These are phyloP conservation scores for Hydrophis major DNA, from an alignment of 2,797 vertebrate genomes.

Conservation along the genomic window DNA sequence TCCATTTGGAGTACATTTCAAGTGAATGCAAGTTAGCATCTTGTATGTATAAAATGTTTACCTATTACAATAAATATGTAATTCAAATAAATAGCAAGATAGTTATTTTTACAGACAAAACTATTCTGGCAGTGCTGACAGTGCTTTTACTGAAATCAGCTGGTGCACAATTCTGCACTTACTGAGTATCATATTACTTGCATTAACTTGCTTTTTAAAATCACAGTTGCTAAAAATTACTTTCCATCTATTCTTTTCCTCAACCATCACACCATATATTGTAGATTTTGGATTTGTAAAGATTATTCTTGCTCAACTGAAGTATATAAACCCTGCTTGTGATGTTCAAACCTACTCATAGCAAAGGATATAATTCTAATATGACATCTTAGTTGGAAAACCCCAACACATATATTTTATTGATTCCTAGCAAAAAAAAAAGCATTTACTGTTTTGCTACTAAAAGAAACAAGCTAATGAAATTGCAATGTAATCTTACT, in stretches of 20 bases:
- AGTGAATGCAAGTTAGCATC: not conserved
- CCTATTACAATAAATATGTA: not conserved
- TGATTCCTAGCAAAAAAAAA: not conserved
- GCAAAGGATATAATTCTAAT: not conserved
- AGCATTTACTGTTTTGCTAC: not conserved
- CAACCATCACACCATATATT: not conserved
- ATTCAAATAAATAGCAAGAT: not conserved
- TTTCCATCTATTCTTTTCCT: not conserved
- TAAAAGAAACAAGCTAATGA: not conserved
- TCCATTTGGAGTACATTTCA: not conserved
- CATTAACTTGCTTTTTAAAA: not conserved
- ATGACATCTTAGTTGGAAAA: not conserved
- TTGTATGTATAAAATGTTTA: slow-evolving; percentile 2
- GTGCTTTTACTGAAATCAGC: not conserved
- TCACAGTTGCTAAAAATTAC: not conserved
- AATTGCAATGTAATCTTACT: not conserved
- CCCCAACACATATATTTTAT: not conserved
- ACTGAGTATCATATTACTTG: not conserved
- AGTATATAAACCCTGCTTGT: not conserved
- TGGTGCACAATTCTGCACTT: not conserved
- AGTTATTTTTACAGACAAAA: not conserved
- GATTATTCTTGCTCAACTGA: not conserved
- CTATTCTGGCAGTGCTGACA: not conserved
- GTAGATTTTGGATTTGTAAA: not conserved
- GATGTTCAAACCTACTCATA: not conserved